Evolutionary conservation across 2,113 vertebrate species (phyloP), one percentile per base, ranked within the genome.

Genomic region (Eulemur macaco): DNA sequence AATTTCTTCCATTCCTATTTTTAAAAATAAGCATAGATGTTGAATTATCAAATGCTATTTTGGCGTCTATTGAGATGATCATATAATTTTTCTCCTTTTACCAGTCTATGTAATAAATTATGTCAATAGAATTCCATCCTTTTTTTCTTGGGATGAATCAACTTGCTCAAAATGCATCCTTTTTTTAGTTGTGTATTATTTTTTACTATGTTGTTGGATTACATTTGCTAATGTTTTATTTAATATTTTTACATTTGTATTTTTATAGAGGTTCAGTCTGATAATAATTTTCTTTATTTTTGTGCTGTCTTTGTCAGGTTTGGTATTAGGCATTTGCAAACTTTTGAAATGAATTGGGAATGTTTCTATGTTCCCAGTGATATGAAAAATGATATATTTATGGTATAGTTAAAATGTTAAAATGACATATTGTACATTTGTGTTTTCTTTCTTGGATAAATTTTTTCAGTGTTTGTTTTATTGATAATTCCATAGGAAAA

Each of bases 1-100:
- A 31, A 92, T 68, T 81, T 96, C 63, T 94, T 93, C 11, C 92
- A 68, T 76, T 85, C 52, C 17, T 87, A 69, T 95, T 96, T 95
- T 97, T 91, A 92, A 96, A 97, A 96, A 87, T 90, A 98, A 74
- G 92, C 88, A 89, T 98, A 94, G 87, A 83, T 83, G 76, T 86
- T 95, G 97, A 93, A 95, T 96, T 96, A 93, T 50, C 95, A 85
- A 93, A 84, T 91, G 13, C 23, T 93, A 64, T 92, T 95, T 88
- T 69, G 9, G 27, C 71, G 91, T 88, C 92, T 45, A 17, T 91
- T 91, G 64, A 95, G 56, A 91, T 80, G 71, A 96, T 93, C 83
- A 88, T 89, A 80, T 42, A 71, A 81, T 76, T 93, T 96, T 95
- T 93, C 34, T 58, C 27, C 64, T 91, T 93, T 50, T 91, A 83